Evolutionary conservation across 2,888 invertebrate species (phyloP), one percentile per base, ranked within the genome.

Genomic region (Eupithecia dodoneata): DNA sequence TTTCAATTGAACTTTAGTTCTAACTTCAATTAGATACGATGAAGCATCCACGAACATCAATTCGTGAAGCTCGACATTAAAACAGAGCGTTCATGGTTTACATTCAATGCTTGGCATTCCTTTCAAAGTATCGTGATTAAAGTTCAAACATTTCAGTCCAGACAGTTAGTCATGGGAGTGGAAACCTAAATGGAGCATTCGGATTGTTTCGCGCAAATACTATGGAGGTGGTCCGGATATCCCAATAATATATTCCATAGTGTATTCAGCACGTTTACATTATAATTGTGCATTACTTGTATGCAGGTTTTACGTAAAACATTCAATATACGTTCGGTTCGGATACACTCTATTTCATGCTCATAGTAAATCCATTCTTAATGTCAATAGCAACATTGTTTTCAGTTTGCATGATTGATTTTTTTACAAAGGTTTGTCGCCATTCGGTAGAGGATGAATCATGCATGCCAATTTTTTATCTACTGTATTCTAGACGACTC

Each of bases 31-130:
- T 42, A 66, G 66, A 7, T 66, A 81, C 85, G 75, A 79, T 84
- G 80, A 81, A 81, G 84, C 82, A 87, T 80, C 88, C 87, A 85
- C 87, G 88, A 88, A 86, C 82, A 89, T 89, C 80, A 84, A 88
- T 88, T 90, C 85, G 86, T 86, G 79, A 85, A 81, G 86, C 87
- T 83, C 85, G 85, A 84, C 81, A 76, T 80, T 81, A 81, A 83
- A 83, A 83, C 83, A 83, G 76, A 83, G 80, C 79, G 72, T 75
- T 79, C 81, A 85, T 84, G 84, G 86, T 63, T 63, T 18, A 87
- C 87, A 89, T 88, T 87, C 81, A 77, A 83, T 81, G 71, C 76
- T 69, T 76, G 72, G 76, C 49, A 73, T 82, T 81, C 41, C 59
- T 69, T 76, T 49, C 63, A 76, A 74, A 76, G 65, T 73, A 74